Conservation (phyloP, 2,113 vertebrate species). For the Shinisaurus crocodilurus region DNA sequence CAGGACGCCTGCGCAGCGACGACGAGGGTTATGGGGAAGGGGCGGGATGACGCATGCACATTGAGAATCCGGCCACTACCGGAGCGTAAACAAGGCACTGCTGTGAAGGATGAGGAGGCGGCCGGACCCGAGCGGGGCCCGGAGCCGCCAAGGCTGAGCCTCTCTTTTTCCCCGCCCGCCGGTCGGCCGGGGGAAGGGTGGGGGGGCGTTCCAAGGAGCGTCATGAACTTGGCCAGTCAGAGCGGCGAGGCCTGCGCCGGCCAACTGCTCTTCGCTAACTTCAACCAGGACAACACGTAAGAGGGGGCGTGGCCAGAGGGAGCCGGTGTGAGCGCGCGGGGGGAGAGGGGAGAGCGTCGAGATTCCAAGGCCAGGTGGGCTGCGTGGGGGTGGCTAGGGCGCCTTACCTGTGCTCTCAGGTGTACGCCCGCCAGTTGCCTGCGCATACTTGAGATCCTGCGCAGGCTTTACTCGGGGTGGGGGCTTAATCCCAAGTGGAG, state of each 20-base stretch:
- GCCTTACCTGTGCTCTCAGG: background rate
- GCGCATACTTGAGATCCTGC: too few species aligned
- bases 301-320: slow-evolving; percentile 51
- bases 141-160: slow-evolving; percentile 46
- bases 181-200: background rate
- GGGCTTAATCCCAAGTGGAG: too few species aligned
- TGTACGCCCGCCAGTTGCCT: too few species aligned
- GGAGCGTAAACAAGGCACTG: slow-evolving; percentile 79
- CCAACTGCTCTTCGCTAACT: slow-evolving; percentile 99
- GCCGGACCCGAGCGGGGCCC: slow-evolving; percentile 41
- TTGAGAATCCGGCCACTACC: slow-evolving; percentile 50
- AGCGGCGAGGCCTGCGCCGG: slow-evolving; percentile 93
- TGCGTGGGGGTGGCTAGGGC: background rate
- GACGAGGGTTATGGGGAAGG: slow-evolving; percentile 10
- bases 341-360: background rate
- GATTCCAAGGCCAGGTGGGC: background rate
- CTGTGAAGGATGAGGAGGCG: slow-evolving; percentile 68
- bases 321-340: slow-evolving; percentile 1
- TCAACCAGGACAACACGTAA: slow-evolving; percentile 99
- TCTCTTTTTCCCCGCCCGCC: slow-evolving; percentile 14
- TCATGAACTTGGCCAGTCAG: slow-evolving; percentile 96
- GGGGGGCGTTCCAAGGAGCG: slow-evolving; percentile 46
- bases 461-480: too few species aligned
- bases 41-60: slow-evolving; percentile 67
- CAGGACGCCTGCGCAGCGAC: slow-evolving; percentile 28